Evolutionary conservation across 2,888 invertebrate species (phyloP), one percentile per base, ranked within the genome.

Genomic region (Venustoraphidia nigricollis): DNA sequence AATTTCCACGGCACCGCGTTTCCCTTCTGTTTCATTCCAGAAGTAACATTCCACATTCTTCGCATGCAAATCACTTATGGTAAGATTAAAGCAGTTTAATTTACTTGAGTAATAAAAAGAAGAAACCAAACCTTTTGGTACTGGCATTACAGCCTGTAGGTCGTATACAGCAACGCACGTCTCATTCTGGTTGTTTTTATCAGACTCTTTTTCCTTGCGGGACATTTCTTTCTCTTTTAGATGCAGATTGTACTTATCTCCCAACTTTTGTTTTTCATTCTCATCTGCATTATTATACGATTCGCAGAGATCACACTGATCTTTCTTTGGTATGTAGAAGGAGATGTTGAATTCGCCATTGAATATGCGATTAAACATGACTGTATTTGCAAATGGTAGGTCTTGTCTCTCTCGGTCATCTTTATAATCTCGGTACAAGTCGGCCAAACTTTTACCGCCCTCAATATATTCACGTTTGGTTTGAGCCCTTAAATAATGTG

Each of bases 11-110:
- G 50, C 49, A 14, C 51, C 53, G 5, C 52, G 35, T 27, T 13
- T 46, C 36, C 53, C 58, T 52, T 60, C 57, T 35, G 50, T 52
- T 48, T 61, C 58, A 11, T 53, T 49, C 57, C 59, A 60, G 53
- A 59, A 59, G 52, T 55, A 60, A 48, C 58, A 59, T 51, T 4
- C 11, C 8, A 11, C 41, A 41, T 41, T 41, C 8, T 41, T 41
- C 4, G 41, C 41, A 14, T 41, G 4, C 17, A 41, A 13, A 41
- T 52, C 56, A 44, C 57, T 56, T 27, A 59, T 48, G 46, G 59
- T 60, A 40, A 61, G 58, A 50, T 58, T 56, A 43, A 52, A 44
- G 36, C 45, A 36, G 11, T 44, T 44, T 9, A 44, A 14, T 44
- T 36, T 44, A 44, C 45, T 44, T 35, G n/a, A 13, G 13, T 44